Conservation (phyloP, 1,140 invertebrate species). For the Drosophila azteca region DNA sequence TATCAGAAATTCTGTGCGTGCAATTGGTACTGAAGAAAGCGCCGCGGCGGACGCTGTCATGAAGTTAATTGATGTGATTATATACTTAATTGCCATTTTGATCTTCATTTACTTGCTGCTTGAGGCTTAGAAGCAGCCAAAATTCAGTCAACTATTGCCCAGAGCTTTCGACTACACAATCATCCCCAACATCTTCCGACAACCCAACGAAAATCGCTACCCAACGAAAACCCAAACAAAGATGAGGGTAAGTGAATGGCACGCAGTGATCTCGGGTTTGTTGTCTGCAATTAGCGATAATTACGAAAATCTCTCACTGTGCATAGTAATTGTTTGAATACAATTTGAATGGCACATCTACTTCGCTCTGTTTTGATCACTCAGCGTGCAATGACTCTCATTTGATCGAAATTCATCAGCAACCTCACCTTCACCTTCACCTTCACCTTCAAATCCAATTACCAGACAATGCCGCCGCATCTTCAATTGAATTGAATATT, state of each 20-base stretch:
- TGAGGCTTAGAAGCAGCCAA: constrained; percentile 51
- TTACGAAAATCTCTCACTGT: constrained; percentile 40
- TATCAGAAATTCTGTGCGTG: constrained; percentile 25
- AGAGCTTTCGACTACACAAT: constrained; percentile 53
- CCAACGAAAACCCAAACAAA: constrained; percentile 25
- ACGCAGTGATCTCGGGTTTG: constrained; percentile 24
- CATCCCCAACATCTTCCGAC: constrained; percentile 10
- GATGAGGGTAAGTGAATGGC: constrained; percentile 67
- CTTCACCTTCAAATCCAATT: constrained; percentile 47
- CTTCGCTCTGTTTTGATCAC: constrained; percentile 2
- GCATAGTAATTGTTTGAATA: constrained; percentile 24
- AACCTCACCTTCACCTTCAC: constrained; percentile 44
- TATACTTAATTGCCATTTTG: constrained; percentile 79
- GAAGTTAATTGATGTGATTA: constrained; percentile 83
- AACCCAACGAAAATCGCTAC: constrained; percentile 15
- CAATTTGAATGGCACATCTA: constrained; percentile 38
- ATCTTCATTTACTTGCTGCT: constrained; percentile 80
- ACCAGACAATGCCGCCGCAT: constrained; percentile 58
- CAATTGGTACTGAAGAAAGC: constrained; percentile 57
- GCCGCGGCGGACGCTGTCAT: constrained; percentile 73
- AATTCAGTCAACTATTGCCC: constrained; percentile 40
- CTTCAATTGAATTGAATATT: constrained; percentile 71
- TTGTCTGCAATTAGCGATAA: constrained; percentile 58
- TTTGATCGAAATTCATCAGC: constrained; percentile 9
- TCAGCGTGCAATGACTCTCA: constrained; percentile 26